Base-by-base conservation (phyloP, 2,888 invertebrate genomes). In the Drosophila testacea region DNA sequence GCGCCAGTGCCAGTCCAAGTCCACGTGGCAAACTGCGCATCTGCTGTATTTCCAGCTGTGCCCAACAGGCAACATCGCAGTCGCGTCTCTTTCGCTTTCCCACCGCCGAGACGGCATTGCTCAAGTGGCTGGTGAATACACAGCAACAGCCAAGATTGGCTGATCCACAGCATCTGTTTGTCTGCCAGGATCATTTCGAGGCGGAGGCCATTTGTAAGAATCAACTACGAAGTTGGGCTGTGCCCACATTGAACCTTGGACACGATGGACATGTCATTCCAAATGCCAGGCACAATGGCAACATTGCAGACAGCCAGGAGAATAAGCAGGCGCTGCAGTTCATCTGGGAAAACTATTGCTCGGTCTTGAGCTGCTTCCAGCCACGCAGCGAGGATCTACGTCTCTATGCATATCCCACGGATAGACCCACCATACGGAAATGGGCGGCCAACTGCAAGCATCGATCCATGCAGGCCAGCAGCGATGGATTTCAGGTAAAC, bases 371-470 rank as follows among this genome's bases (percentile, higher is more conserved):
- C 7, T 90, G 90, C 41, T 77, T 89, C n/a, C 89, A 90, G 41
- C 74, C 59, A 4, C 62, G 68, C 16, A 68, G 69, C 28, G 79
- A 80, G 0, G 61, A 67, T 0, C 38, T 83, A 32, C 73, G 81
- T 7, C 72, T 90, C 1, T 86, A 73, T 34, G 42, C 76, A 7
- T 90, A 90, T 47, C 89, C 89, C 16, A 70, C 61, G 32, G 89
- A 90, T 42, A 73, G 71, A 4, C 56, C 73, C 9, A 69, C 77
- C 9, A 66, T 80, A 10, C 81, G 79, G 4, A 81, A 77, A 32
- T 90, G 90, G 90, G 90, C 90, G 1, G 71, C 74, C 6, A 89
- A 85, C 9, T 90, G 91, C 51, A 77, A 81, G 22, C 90, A 90
- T 65, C 82, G 87, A 4, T 76, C 81, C 2, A 86, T 77, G 74